Base-by-base conservation (phyloP, 2,797 vertebrate species). In the Mus minutoides region DNA sequence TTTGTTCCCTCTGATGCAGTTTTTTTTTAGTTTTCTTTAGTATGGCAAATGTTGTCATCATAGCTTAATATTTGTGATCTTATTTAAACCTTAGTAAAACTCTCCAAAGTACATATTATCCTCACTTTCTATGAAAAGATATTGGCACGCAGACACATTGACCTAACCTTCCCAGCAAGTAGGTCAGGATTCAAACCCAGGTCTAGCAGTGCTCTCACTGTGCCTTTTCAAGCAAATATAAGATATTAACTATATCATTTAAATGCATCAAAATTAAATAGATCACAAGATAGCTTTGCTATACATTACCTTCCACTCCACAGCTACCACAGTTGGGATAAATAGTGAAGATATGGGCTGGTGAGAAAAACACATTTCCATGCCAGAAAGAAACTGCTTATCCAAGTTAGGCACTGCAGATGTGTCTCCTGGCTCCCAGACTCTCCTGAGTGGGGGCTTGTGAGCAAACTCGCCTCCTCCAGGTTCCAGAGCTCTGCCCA, bases 311-410 rank as follows among this genome's bases (percentile, higher is more conserved):
- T 97, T 96, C 91, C 80, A 87, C 86, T 79, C 94, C 94, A 95
- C 76, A 95, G 67, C 92, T 92, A 94, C 94, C 92, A 94, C 94
- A 97, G 92, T 97, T 97, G 96, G 94, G 94, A 96, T 97, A 96
- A 96, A 97, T 90, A 97, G 91, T 96, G 96, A 97, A 87, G 97
- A 96, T 93, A 84, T 67, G 78, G 83, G 92, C 91, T 88, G 95
- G 96, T 94, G 96, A 97, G 92, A 97, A 98, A 97, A 97, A 96
- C 97, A 97, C 96, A 91, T 97, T 87, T 52, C 83, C 94, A 14
- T 97, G 97, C 96, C 97, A 96, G 94, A 92, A 96, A 90, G 95
- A 89, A 95, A 93, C 89, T 0, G 52, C 93, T 95, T 90, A 91
- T 97, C 96, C 97, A 97, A 97, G 90, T 87, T 60, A 93, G 88